Evolutionary conservation across 2,113 vertebrate species (phyloP).

Genomic region (Dendropsophus ebraccatus): DNA sequence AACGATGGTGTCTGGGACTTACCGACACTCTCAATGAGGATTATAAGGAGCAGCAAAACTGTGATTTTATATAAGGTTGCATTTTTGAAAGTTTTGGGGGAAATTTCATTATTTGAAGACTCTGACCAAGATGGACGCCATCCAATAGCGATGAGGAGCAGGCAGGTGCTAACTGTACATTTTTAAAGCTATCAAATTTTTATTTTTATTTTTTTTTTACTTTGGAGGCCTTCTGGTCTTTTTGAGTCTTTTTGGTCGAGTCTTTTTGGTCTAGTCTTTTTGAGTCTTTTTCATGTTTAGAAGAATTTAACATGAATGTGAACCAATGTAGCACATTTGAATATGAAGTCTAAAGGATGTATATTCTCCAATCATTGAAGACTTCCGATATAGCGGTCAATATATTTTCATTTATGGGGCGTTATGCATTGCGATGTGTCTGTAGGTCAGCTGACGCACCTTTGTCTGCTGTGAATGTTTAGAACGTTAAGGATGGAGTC

Average conservation of each 20-base stretch:
- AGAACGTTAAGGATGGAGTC: conserved; percentile 63
- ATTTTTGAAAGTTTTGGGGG: neutral
- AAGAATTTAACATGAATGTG: neutral
- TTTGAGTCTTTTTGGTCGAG: too few species aligned
- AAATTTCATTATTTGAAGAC: neutral
- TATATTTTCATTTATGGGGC: neutral
- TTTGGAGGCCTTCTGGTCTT: neutral
- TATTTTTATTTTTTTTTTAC: neutral
- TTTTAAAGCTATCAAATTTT: neutral
- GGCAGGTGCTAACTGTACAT: neutral
- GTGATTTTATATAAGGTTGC: neutral
- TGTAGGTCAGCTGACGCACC: neutral
- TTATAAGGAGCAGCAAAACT: neutral
- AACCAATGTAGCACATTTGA: neutral
- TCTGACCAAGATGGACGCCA: neutral
- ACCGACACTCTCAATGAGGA: neutral
- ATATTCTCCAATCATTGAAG: neutral
- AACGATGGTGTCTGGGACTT: neutral
- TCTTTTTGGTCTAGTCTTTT: too few species aligned
- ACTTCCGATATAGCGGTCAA: neutral
- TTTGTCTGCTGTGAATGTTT: neutral
- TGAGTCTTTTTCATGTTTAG: neutral
- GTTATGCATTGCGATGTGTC: too few species aligned
- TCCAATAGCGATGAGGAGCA: neutral
- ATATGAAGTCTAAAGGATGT: neutral